Base-by-base conservation (phyloP, 2,888 invertebrate genomes). In the Drosophila maculinotata region DNA sequence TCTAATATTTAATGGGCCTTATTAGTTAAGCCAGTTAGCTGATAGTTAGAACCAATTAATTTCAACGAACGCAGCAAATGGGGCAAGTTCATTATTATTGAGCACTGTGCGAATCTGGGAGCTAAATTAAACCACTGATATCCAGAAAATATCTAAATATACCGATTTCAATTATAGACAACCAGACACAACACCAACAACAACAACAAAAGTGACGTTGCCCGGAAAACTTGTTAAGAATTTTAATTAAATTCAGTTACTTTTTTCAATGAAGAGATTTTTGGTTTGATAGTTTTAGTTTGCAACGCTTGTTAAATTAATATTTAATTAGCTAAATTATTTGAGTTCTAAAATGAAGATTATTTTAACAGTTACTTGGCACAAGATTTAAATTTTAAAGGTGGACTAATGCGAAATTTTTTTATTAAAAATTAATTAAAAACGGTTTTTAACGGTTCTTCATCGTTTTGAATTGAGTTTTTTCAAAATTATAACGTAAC, bases 31-130 rank as follows among this genome's bases (percentile, higher is more conserved):
- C 38, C 12, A 23, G 30, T 7, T 14, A 35, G 35, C 20, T 25
- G 30, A 41, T 35, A 51, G 52, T 66, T 54, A 25, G 59, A 44
- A 58, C 5, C 39, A 63, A 72, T 68, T 68, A 56, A 62, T 20
- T 51, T 52, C 14, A 52, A 31, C 42, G 8, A 31, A 30, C 14
- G 12, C 2, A n/a, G 10, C 15, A 57, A 47, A 59, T 58, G 30
- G 58, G 58, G 52, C 69, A 70, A 73, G 73, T 69, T 58, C 39
- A 35, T n/a, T n/a, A n/a, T n/a, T 12, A 14, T 51, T 53, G 26
- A 69, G 45, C 42, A 45, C 7, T 9, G 31, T 10, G n/a, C 9
- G 35, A 48, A 31, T 42, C 54, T 39, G 35, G 15, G 0, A 42
- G 35, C 45, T 38, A 38, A 57, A 36, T 44, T 35, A 14, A 57